phyloP scores from a whole-genome alignment of 2,113 vertebrate species.

The Accipiter cooperii region DNA sequence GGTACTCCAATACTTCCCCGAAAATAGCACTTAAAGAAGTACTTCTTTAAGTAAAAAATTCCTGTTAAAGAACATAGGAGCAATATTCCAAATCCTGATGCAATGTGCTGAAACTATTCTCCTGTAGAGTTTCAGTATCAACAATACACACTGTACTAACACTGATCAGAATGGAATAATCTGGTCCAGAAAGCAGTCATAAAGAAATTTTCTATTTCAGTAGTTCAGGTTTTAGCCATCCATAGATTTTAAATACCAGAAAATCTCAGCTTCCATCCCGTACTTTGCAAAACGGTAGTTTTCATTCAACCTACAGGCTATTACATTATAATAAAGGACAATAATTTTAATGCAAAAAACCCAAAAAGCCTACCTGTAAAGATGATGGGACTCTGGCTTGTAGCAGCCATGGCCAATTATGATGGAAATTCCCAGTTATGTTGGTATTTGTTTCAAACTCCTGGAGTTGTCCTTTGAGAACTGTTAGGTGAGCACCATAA shows the following conservation, averaged over 20 bases:
- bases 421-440: conserved; percentile 64
- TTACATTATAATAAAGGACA: not conserved
- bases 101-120: not conserved
- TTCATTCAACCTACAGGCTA: not conserved
- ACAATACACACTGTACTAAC: not conserved
- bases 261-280: not conserved
- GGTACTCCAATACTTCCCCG: not conserved
- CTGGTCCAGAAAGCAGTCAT: not conserved
- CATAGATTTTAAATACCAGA: not conserved
- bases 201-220: not conserved
- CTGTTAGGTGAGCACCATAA: conserved; percentile 51
- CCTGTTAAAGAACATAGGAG: not conserved
- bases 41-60: not conserved
- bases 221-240: not conserved
- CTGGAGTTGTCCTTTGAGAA: conserved; percentile 60
- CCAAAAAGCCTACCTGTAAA: conserved; percentile 56
- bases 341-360: not conserved
- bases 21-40: not conserved
- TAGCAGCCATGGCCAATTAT: conserved; percentile 71
- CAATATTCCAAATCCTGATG: not conserved
- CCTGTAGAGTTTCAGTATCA: not conserved
- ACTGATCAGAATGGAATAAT: not conserved
- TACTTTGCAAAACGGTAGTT: not conserved
- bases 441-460: conserved; percentile 48
- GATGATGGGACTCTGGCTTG: conserved; percentile 60